These are phyloP conservation scores for Mus spicilegus DNA, from an alignment of 2,113 vertebrate species.

Conservation along the genomic window DNA sequence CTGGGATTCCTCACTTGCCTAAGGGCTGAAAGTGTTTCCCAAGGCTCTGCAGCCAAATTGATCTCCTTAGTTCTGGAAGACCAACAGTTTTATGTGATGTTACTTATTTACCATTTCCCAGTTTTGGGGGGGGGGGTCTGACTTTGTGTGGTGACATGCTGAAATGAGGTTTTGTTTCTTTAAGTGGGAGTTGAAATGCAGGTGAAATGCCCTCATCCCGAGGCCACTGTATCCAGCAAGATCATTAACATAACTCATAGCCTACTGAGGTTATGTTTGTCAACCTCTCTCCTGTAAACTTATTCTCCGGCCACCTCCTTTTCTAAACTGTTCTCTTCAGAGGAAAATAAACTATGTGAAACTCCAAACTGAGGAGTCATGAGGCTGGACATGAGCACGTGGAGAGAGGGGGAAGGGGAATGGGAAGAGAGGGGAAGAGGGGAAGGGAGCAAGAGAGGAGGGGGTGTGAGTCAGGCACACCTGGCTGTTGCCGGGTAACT, in stretches of 20 bases:
- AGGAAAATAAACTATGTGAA: background rate
- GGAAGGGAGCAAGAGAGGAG: too few species aligned
- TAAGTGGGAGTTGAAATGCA: background rate
- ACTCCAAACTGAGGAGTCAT: background rate
- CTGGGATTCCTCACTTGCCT: background rate
- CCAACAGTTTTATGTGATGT: background rate
- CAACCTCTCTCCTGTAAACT: background rate
- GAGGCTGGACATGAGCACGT: too few species aligned
- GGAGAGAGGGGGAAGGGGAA: too few species aligned
- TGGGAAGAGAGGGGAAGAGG: too few species aligned
- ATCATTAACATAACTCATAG: too few species aligned
- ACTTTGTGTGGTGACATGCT: background rate
- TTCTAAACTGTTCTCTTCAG: background rate
- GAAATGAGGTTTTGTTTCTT: background rate
- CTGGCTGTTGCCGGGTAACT: too few species aligned
- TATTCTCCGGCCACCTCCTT: background rate
- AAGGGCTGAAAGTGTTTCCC: background rate
- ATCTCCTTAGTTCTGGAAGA: background rate
- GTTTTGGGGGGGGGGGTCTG: background rate
- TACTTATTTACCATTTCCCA: slow-evolving; percentile 21
- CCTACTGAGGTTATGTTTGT: background rate
- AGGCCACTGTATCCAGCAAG: background rate
- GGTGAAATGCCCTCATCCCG: background rate
- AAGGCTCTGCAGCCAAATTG: background rate
- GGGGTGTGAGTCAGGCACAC: too few species aligned